These are phyloP conservation scores for Atlantisia rogersi DNA, from an alignment of 2,113 vertebrate genomes.

Conservation along the genomic window DNA sequence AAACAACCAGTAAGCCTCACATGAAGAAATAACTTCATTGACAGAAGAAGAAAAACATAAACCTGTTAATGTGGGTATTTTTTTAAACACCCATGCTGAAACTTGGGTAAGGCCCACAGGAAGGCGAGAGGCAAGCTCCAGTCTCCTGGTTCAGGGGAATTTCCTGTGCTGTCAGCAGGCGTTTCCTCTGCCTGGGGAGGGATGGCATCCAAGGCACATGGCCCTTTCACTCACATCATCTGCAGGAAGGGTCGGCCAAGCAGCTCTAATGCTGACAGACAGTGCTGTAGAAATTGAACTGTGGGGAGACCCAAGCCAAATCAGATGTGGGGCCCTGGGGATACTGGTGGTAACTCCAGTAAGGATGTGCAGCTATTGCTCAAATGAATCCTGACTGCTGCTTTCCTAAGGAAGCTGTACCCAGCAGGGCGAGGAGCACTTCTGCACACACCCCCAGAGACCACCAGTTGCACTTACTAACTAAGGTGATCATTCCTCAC, in stretches of 20 bases:
- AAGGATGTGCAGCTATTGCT: neutral
- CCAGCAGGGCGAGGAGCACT: neutral
- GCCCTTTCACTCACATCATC: neutral
- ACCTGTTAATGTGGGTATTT: neutral
- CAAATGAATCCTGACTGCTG: neutral
- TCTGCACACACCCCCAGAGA: neutral
- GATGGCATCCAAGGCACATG: neutral
- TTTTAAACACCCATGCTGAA: neutral
- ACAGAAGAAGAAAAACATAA: neutral
- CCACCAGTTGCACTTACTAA: neutral
- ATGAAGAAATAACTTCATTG: neutral
- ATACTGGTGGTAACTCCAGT: neutral
- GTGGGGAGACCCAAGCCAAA: neutral
- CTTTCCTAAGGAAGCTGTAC: neutral
- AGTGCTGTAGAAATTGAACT: neutral
- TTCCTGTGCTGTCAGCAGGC: neutral
- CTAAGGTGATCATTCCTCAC: neutral
- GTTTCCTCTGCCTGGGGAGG: neutral
- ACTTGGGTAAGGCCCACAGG: neutral
- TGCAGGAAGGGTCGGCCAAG: neutral
- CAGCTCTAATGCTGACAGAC: neutral
- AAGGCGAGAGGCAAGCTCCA: neutral
- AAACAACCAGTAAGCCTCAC: neutral
- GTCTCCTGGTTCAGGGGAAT: conserved; percentile 10
- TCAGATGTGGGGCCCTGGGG: rapidly evolving